Percentiles rank a stretch among this genome's conserved stretches.
phyloP scores from a whole-genome alignment of 2,797 vertebrate species.

The Paedocypris micromegethes region DNA sequence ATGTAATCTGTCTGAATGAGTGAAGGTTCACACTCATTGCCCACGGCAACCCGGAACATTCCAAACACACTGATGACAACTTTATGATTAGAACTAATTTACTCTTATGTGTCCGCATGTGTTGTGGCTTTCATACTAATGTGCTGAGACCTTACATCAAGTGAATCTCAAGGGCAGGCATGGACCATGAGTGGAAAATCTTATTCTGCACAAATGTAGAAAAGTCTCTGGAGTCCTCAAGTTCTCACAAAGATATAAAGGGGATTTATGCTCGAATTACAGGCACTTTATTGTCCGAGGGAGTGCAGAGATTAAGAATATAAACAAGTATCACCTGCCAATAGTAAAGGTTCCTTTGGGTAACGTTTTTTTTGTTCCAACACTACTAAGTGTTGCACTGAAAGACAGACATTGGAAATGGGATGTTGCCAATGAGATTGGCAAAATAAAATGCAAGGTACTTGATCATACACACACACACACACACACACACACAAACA shows the following conservation, averaged over 20 bases:
- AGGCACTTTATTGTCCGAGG: not conserved
- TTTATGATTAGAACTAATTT: constrained; percentile 35
- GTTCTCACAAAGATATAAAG: constrained; percentile 6
- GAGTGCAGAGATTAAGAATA: not conserved
- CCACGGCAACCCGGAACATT: constrained; percentile 24
- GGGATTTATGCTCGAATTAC: not conserved
- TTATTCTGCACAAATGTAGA: not conserved
- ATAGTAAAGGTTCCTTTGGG: constrained; percentile 12
- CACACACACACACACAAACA: too few species aligned
- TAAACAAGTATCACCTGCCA: constrained; percentile 7
- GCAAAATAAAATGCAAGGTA: constrained; percentile 10
- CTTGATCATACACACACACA: not conserved
- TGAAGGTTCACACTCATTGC: constrained; percentile 18
- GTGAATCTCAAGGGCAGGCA: constrained; percentile 3
- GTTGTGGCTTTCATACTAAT: constrained; percentile 22
- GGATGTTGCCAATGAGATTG: not conserved
- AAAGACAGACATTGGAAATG: constrained; percentile 11
- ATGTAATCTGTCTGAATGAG: constrained; percentile 28
- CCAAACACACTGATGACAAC: constrained; percentile 28
- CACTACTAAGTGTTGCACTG: constrained; percentile 27
- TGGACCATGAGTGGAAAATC: not conserved
- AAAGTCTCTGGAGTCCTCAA: not conserved
- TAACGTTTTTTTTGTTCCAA: constrained; percentile 12
- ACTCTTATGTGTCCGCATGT: constrained; percentile 27
- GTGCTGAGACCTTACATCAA: constrained; percentile 8